Evolutionary conservation across 1,140 invertebrate genomes (phyloP), one percentile per base, ranked within the genome.

Genomic region (Steinernema khuongi): DNA sequence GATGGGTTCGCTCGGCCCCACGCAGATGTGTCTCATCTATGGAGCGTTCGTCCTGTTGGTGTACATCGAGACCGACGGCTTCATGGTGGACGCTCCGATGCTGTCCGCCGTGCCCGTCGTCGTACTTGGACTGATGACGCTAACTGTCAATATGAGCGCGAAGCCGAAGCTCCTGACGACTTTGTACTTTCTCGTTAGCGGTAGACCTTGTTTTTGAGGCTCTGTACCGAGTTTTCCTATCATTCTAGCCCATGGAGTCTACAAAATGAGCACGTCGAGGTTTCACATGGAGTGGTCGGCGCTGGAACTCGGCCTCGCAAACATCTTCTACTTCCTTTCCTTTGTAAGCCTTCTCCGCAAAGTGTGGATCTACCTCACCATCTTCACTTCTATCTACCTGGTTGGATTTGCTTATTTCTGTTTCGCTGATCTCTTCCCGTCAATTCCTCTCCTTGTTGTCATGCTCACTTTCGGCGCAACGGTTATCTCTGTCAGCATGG

Each of bases 381-480:
- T 71, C 19, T 22, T 71, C 17, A 32, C 70, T 1, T 11, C 22
- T n/a, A 67, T 71, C 30, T 71, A 71, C 29, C 33, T 71, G 18
- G 14, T 41, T 17, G 26, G 33, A 1, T 71, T 71, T 29, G 28
- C 70, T 31, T 71, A 32, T 36, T 29, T 71, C 31, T 71, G 70
- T 29, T 71, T 71, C 32, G 70, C 70, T 22, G 70, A 71, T 44
- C 70, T 71, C n/a, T 11, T 71, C 29, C n/a, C 29, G 17, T 71
- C 70, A 18, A 71, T 71, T 50, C 70, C 70, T n/a, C 22, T 22
- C 17, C 70, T 71, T 33, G 70, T 71, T 17, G 28, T 36, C 32
- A 43, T 36, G 26, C 70, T 71, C 1, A 22, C 44, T 7, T 1
- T 71, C n/a, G 70, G 32, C 18, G 33, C 29, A 14, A 14, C 31